Evolutionary conservation across 2,888 invertebrate genomes (phyloP), one percentile per base, ranked within the genome.

Genomic region (Amiota minor): DNA sequence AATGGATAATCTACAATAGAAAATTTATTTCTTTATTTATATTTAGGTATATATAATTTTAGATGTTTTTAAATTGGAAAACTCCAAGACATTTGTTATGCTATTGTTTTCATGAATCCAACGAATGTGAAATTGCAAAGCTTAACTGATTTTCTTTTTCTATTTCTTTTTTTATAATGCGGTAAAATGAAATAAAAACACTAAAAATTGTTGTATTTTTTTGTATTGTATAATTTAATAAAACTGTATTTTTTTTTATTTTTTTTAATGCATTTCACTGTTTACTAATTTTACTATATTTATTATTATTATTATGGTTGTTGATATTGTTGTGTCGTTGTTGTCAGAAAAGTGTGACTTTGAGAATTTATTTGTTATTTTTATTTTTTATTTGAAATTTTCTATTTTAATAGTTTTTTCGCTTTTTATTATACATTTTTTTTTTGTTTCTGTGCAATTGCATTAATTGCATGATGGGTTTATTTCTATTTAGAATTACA

Each of bases 401-500:
- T 18, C 59, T 23, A 20, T 59, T 35, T 35, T 59, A 20, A 10
- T 23, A n/a, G 18, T 59, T 59, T 14, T n/a, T 55, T n/a, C 55
- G 45, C 18, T 35, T 35, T 35, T 35, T 35, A 6, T 35, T 3
- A 35, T 35, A 35, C 35, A 35, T 35, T 35, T n/a, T 4, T 23
- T 45, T 12, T 35, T n/a, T n/a, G n/a, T 65, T 65, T 65, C 16
- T 65, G 65, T 65, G 65, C 65, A 65, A 65, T 65, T 65, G 65
- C 65, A 65, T 65, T 47, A 65, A 65, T 65, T 47, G 47, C 9
- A 9, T 16, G 65, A 47, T 47, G 16, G 46, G 18, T 47, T 62
- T 62, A 62, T 62, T 62, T 46, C 18, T 23, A 16, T 16, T 46
- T 65, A 65, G 46, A 18, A 14, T 65, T 47, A 59, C 6, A 11